Base-by-base conservation (phyloP, 2,888 invertebrate genomes). In the Mesorhabditis spiculigera region DNA sequence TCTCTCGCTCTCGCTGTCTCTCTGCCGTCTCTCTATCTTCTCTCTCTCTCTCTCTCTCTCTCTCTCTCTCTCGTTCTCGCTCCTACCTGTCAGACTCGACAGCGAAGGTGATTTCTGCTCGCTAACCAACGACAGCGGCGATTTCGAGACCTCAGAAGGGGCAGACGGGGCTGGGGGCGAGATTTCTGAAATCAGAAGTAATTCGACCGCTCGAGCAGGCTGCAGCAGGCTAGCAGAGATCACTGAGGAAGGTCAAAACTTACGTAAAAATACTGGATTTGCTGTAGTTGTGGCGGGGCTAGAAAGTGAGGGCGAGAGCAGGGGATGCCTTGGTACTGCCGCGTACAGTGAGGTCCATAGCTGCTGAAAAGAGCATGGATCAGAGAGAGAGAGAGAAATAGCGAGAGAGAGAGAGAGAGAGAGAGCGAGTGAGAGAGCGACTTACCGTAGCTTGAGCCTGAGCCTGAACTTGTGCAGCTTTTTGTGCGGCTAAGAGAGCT, bases 301-400 rank as follows among this genome's bases (percentile, higher is more conserved):
- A 50, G 58, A 50, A 1, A 50, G 58, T 50, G 58, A 50, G 1
- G 58, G 58, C 58, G 58, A 50, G n/a, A 50, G 58, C 8, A 50
- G 3, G n/a, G 58, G n/a, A 50, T n/a, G 58, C 2, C 58, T 10
- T 13, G 58, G 58, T 13, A n/a, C 58, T 13, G 58, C 58, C n/a
- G 58, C 58, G 58, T 50, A 50, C 58, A 50, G 58, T 13, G 58
- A 50, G 58, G 10, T n/a, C 58, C 58, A 50, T 10, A 50, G 58
- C 8, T 10, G n/a, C 58, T 50, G 58, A 50, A 50, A 50, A n/a
- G 58, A 50, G 58, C n/a, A 50, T 10, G 10, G 8, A 10, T 50
- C 10, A 50, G 8, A 50, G 10, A 13, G 8, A 3, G 58, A 10
- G n/a, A n/a, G 10, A 50, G 13, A n/a, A n/a, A n/a, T n/a, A n/a